Evolutionary conservation across 2,888 invertebrate species (phyloP), one percentile per base, ranked within the genome.

Genomic region (Cryptus viduatorius): DNA sequence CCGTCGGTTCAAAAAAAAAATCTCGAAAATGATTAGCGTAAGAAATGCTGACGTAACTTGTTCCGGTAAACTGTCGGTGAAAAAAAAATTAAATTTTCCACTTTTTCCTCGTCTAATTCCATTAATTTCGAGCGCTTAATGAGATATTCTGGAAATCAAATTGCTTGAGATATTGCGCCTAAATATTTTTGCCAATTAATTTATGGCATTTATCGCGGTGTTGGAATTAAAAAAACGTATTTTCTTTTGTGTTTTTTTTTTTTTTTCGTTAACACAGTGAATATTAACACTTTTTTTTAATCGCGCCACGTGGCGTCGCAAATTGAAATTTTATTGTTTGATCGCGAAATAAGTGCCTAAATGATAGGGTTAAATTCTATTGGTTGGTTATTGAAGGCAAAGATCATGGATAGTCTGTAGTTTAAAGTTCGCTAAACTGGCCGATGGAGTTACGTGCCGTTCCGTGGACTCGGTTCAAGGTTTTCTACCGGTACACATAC

Each of bases 391-490:
- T 16, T 64, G 19, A 24, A 56, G 69, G 71, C 19, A 50, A 72
- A 79, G 24, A 71, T 79, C 16, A 42, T 56, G 53, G 16, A 14
- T 16, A 37, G 19, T 65, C 42, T 31, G 53, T 56, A 50, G 48
- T 72, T 69, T 31, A 50, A 46, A 16, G 64, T 65, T 79, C 76
- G 83, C 56, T 59, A 76, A 65, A 76, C 46, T 44, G 64, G 46
- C 79, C 24, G 77, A 42, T 24, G n/a, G n/a, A 61, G 31, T 67
- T 24, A 53, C 46, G 50, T 73, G 10, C 7, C 12, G 48, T 48
- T n/a, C 53, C 29, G 37, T 79, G 76, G 72, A 72, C 76, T 71
- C 76, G 53, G 83, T 83, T 83, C 80, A 83, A 83, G 83, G 83
- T 56, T 76, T 79, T 59, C 50, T 46, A 72, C 29, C 24, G 81